phyloP scores from a whole-genome alignment of 2,113 vertebrate genomes.

The Neoarius graeffei region DNA sequence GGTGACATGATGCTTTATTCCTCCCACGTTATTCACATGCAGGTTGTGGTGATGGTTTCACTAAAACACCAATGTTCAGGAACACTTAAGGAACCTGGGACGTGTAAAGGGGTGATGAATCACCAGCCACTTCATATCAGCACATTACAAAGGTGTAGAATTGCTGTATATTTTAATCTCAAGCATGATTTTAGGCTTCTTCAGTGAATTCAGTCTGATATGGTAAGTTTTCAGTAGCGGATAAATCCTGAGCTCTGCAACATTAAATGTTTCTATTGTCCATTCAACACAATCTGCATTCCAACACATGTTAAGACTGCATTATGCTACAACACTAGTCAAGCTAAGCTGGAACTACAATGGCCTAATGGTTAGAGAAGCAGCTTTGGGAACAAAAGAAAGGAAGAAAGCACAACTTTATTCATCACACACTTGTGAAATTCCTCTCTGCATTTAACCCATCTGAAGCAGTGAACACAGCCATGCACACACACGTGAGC shows the following conservation, averaged over 20 bases:
- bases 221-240: background rate
- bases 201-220: background rate
- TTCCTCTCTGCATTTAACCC: too few species aligned
- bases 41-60: constrained; percentile 36
- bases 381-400: too few species aligned
- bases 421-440: too few species aligned
- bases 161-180: background rate
- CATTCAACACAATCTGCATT: background rate
- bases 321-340: background rate
- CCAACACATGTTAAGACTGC: background rate
- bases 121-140: background rate
- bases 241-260: background rate
- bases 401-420: too few species aligned
- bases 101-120: background rate
- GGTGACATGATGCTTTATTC: constrained; percentile 22
- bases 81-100: background rate
- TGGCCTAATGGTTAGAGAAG: background rate
- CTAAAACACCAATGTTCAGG: background rate
- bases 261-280: background rate
- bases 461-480: too few species aligned
- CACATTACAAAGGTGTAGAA: background rate
- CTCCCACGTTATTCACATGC: constrained; percentile 32
- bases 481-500: too few species aligned
- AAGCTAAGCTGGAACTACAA: background rate
- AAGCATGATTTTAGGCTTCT: background rate